phyloP scores from a whole-genome alignment of 1,140 invertebrate genomes.

The Acromyrmex charruanus region DNA sequence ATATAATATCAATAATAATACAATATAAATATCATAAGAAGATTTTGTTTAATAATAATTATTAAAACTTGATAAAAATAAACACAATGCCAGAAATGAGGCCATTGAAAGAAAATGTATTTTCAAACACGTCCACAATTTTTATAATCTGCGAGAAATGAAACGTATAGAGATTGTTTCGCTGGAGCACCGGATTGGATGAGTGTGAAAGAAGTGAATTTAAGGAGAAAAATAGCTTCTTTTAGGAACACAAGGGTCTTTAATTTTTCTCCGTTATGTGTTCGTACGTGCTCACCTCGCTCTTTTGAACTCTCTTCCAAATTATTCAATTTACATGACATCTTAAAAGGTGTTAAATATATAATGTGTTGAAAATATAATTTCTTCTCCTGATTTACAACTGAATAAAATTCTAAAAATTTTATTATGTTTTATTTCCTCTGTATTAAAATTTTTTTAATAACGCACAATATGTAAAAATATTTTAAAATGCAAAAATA shows the following conservation, averaged over 20 bases:
- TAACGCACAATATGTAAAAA: too few species aligned
- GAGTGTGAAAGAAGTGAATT: constrained; percentile 48
- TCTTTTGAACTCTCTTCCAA: not conserved
- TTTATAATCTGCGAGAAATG: constrained; percentile 53
- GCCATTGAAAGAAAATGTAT: not conserved
- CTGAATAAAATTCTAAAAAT: not conserved
- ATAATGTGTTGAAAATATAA: not conserved
- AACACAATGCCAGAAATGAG: not conserved
- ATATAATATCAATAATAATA: too few species aligned
- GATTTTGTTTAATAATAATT: not conserved
- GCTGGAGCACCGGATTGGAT: constrained; percentile 19
- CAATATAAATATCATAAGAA: too few species aligned
- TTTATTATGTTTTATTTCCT: not conserved
- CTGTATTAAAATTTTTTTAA: not conserved
- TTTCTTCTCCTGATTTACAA: not conserved
- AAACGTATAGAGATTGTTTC: constrained; percentile 14
- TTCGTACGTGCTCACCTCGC: not conserved
- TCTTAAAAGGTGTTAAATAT: not conserved
- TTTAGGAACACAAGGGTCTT: not conserved
- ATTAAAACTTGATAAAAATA: not conserved
- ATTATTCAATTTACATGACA: constrained; percentile 22
- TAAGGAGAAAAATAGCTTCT: constrained; percentile 11
- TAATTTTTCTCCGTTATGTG: constrained; percentile 41
- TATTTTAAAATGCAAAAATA: not conserved
- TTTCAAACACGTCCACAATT: constrained; percentile 18